phyloP scores from a whole-genome alignment of 2,113 vertebrate genomes.

The Stomatorhinus ivindoensis region DNA sequence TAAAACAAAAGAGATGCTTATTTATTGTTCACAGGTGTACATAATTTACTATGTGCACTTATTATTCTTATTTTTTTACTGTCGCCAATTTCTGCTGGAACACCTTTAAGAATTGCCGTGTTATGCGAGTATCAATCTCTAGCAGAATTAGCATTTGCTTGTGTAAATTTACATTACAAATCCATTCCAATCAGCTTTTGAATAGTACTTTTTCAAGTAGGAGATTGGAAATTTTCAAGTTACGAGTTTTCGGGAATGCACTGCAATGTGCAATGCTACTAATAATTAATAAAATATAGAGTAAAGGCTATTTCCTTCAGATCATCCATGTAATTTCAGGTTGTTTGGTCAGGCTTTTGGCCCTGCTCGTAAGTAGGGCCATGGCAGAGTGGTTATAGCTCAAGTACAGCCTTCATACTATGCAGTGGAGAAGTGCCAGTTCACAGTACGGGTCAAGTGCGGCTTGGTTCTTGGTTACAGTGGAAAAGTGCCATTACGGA shows the following conservation, averaged over 20 bases:
- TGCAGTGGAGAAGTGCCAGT: background rate
- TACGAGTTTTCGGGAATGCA: background rate
- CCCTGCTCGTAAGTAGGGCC: background rate
- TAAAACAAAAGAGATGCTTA: background rate
- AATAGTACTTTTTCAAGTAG: background rate
- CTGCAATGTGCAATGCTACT: background rate
- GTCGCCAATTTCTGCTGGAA: background rate
- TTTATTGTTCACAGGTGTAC: background rate
- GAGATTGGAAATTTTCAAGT: background rate
- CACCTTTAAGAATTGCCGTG: background rate
- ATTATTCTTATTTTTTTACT: background rate
- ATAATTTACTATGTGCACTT: background rate
- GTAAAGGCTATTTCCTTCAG: background rate
- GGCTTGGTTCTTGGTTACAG: background rate
- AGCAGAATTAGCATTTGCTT: background rate
- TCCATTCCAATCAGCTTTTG: background rate
- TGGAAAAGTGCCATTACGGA: background rate
- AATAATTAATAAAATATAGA: background rate
- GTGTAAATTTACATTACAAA: background rate
- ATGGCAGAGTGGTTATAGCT: background rate
- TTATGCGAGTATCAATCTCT: background rate
- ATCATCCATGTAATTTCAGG: too few relatives aligned
- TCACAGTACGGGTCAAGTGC: background rate
- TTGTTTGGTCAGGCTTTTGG: background rate
- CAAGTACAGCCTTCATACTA: background rate